These are phyloP conservation scores for Crepidodera aurea DNA, from an alignment of 2,888 invertebrate genomes.

Conservation along the genomic window DNA sequence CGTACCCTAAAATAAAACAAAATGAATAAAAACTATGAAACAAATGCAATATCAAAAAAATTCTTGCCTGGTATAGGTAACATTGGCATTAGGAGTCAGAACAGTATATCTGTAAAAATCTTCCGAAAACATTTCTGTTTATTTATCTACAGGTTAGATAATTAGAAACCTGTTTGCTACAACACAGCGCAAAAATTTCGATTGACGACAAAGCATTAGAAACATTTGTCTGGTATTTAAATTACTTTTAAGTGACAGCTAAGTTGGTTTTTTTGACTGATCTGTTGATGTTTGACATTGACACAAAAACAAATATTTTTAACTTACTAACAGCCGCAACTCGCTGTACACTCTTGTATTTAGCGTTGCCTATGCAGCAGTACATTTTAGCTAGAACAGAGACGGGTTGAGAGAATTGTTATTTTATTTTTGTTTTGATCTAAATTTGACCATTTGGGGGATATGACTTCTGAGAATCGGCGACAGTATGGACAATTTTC, in stretches of 20 bases:
- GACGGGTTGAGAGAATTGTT: no score
- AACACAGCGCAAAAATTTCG: background rate
- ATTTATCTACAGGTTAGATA: background rate
- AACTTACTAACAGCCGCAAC: background rate
- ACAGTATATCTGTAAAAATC: conserved; percentile 30
- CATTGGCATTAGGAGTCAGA: conserved; percentile 11
- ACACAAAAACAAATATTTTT: background rate
- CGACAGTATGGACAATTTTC: no score
- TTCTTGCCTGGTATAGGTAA: conserved; percentile 21
- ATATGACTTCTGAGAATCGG: no score
- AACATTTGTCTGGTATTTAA: conserved; percentile 1
- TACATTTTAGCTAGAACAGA: no score
- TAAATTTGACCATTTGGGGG: no score
- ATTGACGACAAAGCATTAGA: background rate
- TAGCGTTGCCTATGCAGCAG: background rate
- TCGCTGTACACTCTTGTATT: background rate
- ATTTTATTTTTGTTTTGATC: no score
- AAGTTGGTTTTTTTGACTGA: background rate
- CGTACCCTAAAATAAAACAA: conserved; percentile 28
- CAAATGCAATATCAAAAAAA: background rate
- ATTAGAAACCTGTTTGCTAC: background rate
- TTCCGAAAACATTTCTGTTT: conserved; percentile 22
- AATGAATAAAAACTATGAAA: background rate
- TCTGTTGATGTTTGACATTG: conserved; percentile 7
- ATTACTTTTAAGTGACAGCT: background rate